These are phyloP conservation scores for Ataeniobius toweri DNA, from an alignment of 2,797 vertebrate genomes.

Conservation along the genomic window DNA sequence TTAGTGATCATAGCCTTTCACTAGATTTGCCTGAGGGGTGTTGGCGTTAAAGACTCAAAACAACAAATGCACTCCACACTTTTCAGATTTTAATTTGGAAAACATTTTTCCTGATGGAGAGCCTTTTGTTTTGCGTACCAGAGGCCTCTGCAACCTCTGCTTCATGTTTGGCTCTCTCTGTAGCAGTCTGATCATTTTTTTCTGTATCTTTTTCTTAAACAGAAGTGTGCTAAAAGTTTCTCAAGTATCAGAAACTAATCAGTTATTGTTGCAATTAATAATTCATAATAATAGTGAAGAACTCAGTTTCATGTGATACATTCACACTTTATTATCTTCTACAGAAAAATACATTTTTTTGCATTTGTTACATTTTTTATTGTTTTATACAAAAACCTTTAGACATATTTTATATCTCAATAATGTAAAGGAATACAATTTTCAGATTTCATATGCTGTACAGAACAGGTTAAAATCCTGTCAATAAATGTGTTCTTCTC, in stretches of 20 bases:
- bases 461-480: constrained; percentile 79
- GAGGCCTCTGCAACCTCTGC: too few relatives aligned
- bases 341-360: constrained; percentile 38
- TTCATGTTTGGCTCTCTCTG: background rate
- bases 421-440: constrained; percentile 50
- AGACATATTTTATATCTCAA: constrained; percentile 32
- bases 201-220: background rate
- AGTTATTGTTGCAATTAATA: background rate
- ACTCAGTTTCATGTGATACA: constrained; percentile 28
- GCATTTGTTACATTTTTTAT: constrained; percentile 16
- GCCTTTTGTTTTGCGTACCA: too few relatives aligned
- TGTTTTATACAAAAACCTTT: constrained; percentile 48
- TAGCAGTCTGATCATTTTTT: background rate
- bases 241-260: background rate
- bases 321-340: constrained; percentile 68
- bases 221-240: background rate
- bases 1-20: too few relatives aligned
- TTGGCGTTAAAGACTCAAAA: too few relatives aligned
- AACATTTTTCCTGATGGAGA: too few relatives aligned
- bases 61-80: too few relatives aligned
- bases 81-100: too few relatives aligned
- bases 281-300: background rate
- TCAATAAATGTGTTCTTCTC: constrained; percentile 76
- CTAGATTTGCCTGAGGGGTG: too few relatives aligned
- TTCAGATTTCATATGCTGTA: constrained; percentile 67